These are phyloP conservation scores for Agonopterix arenella DNA, from an alignment of 2,888 invertebrate genomes.

Conservation along the genomic window DNA sequence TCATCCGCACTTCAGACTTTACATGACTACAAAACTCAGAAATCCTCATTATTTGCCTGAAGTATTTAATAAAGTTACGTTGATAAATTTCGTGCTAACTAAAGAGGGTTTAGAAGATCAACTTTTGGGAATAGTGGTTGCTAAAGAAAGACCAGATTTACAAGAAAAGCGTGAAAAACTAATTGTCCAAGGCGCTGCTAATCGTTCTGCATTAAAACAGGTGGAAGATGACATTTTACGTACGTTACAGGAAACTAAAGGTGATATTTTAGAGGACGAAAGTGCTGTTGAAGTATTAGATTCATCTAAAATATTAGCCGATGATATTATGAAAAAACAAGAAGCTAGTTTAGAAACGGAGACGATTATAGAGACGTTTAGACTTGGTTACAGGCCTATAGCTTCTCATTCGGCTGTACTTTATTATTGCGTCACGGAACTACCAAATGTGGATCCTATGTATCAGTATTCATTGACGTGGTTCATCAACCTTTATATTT, in stretches of 20 bases:
- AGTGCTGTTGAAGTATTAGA: slow-evolving; percentile 91
- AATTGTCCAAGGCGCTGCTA: slow-evolving; percentile 87
- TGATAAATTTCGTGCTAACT: slow-evolving; percentile 90
- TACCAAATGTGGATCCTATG: slow-evolving; percentile 92
- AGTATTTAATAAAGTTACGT: slow-evolving; percentile 87
- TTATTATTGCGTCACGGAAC: slow-evolving; percentile 89
- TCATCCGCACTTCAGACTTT: slow-evolving; percentile 84
- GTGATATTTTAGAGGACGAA: slow-evolving; percentile 95
- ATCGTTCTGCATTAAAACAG: slow-evolving; percentile 87
- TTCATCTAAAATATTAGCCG: slow-evolving; percentile 88
- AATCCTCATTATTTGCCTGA: slow-evolving; percentile 93
- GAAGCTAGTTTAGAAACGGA: slow-evolving; percentile 86
- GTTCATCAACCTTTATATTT: slow-evolving; percentile 89
- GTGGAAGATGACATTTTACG: slow-evolving; percentile 93
- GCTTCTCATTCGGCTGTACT: slow-evolving; percentile 88
- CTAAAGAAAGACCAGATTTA: slow-evolving; percentile 89
- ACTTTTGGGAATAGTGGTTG: slow-evolving; percentile 88
- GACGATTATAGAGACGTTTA: slow-evolving; percentile 84
- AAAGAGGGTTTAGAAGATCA: slow-evolving; percentile 90
- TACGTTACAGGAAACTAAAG: slow-evolving; percentile 88
- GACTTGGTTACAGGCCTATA: slow-evolving; percentile 85
- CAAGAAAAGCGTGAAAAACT: slow-evolving; percentile 88
- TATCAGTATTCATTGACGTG: slow-evolving; percentile 91
- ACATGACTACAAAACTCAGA: slow-evolving; percentile 88
- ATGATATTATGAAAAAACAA: slow-evolving; percentile 89